Conservation (phyloP, 2,797 vertebrate species). For the Channa striata region DNA sequence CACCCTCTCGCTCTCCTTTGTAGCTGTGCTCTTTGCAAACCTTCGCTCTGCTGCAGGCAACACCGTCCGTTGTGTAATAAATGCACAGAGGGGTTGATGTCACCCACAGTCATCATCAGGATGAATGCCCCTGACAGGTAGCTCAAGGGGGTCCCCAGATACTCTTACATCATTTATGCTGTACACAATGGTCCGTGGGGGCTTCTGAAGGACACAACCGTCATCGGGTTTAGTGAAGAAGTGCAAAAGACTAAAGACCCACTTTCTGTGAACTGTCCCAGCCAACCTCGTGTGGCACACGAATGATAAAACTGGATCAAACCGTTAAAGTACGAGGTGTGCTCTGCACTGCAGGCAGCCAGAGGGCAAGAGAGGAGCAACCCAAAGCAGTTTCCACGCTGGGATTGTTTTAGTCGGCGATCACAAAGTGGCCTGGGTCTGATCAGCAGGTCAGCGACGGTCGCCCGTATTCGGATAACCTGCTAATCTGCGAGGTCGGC, state of each 20-base stretch:
- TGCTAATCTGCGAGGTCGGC: no score
- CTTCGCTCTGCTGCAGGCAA: slow-evolving; percentile 29
- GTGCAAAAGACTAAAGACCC: background rate
- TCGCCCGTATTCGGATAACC: no score
- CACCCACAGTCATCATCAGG: slow-evolving; percentile 31
- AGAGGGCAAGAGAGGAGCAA: no score
- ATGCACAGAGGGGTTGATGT: slow-evolving; percentile 29
- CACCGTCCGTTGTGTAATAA: slow-evolving; percentile 33
- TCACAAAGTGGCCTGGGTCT: no score
- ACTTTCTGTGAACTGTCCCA: no score
- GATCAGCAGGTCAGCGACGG: no score
- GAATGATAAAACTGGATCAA: no score
- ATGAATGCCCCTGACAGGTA: slow-evolving; percentile 33
- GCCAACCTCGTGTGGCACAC: no score
- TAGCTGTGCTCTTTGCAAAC: slow-evolving; percentile 36
- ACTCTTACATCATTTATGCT: background rate
- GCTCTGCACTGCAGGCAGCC: no score
- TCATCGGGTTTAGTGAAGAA: slow-evolving; percentile 2
- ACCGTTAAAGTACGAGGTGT: no score
- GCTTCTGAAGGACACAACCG: slow-evolving; percentile 41
- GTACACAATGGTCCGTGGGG: slow-evolving; percentile 8
- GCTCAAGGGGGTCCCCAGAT: background rate
- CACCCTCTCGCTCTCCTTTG: slow-evolving; percentile 27
- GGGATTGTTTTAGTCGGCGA: no score
- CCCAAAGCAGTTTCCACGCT: no score